Evolutionary conservation across 1,140 invertebrate species (phyloP).

Genomic region (Lutraria rhynchaena): DNA sequence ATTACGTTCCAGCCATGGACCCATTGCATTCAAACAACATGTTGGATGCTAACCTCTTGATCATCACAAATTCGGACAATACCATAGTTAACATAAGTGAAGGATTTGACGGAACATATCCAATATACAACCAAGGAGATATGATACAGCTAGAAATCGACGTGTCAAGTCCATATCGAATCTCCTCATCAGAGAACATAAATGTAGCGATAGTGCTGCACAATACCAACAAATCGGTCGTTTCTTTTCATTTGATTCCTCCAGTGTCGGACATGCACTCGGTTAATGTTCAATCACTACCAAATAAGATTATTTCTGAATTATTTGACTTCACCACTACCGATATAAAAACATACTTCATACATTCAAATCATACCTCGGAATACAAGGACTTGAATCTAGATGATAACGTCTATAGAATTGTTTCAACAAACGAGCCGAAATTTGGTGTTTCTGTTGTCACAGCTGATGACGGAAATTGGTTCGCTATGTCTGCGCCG

Average conservation of each 20-base stretch:
- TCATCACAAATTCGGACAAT: constrained; percentile 30
- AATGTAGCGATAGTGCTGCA: not conserved
- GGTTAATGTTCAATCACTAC: not conserved
- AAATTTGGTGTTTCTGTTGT: too few relatives aligned
- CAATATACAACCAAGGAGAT: constrained; percentile 31
- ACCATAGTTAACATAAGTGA: constrained; percentile 30
- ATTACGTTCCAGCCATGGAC: constrained; percentile 17
- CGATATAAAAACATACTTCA: constrained; percentile 12
- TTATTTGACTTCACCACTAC: not conserved
- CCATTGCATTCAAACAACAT: not conserved
- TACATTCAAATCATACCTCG: not conserved
- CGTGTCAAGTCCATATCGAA: not conserved
- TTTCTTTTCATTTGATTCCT: constrained; percentile 9
- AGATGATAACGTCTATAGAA: too few relatives aligned
- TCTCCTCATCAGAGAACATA: not conserved
- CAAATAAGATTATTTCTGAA: not conserved
- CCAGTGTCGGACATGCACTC: not conserved
- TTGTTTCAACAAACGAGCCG: too few relatives aligned
- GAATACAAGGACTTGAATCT: too few relatives aligned
- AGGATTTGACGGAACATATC: constrained; percentile 25
- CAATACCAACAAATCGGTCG: not conserved
- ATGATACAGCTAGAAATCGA: constrained; percentile 13
- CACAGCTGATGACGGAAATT: too few relatives aligned
- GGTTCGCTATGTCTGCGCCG: too few relatives aligned
- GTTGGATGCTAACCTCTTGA: constrained; percentile 12